phyloP scores from a whole-genome alignment of 2,113 vertebrate genomes.

The Tragelaphus scriptus region DNA sequence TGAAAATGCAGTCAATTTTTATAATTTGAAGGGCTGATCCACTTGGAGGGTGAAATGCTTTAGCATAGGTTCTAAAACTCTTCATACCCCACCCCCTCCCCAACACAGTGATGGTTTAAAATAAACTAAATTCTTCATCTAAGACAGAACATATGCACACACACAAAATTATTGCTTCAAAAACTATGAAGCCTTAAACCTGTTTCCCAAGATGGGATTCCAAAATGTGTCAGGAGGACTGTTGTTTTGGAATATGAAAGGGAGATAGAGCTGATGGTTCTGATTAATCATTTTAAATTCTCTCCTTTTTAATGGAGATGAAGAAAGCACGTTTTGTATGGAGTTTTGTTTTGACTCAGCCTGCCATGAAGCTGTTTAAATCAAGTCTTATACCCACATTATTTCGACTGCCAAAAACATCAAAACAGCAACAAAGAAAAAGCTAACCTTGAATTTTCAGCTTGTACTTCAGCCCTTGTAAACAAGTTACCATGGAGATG shows the following conservation, averaged over 20 bases:
- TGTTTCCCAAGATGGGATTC: constrained; percentile 34
- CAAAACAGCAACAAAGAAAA: constrained; percentile 83
- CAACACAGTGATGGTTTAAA: constrained; percentile 23
- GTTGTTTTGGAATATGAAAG: constrained; percentile 55
- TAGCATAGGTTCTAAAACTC: constrained; percentile 43
- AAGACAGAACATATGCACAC: not conserved
- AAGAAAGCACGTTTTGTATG: constrained; percentile 69
- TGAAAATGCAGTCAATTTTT: constrained; percentile 41
- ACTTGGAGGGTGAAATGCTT: constrained; percentile 11
- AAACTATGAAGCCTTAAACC: constrained; percentile 44
- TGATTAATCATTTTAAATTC: constrained; percentile 74
- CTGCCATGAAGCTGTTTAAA: constrained; percentile 78
- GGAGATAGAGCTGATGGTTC: constrained; percentile 55
- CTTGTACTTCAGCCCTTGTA: constrained; percentile 80
- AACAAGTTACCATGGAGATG: constrained; percentile 87
- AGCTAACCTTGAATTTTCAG: constrained; percentile 84
- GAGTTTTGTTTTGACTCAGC: constrained; percentile 76
- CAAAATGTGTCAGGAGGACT: constrained; percentile 25
- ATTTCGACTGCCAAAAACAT: constrained; percentile 82
- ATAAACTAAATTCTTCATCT: constrained; percentile 33
- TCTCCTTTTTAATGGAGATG: constrained; percentile 67
- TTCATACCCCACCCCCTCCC: not conserved
- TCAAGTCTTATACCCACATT: constrained; percentile 76
- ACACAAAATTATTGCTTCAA: constrained; percentile 50
- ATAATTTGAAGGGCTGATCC: constrained; percentile 35